Percentiles rank a stretch among this genome's conserved stretches.
phyloP scores from a whole-genome alignment of 2,888 invertebrate genomes.

The Volucella inflata region DNA sequence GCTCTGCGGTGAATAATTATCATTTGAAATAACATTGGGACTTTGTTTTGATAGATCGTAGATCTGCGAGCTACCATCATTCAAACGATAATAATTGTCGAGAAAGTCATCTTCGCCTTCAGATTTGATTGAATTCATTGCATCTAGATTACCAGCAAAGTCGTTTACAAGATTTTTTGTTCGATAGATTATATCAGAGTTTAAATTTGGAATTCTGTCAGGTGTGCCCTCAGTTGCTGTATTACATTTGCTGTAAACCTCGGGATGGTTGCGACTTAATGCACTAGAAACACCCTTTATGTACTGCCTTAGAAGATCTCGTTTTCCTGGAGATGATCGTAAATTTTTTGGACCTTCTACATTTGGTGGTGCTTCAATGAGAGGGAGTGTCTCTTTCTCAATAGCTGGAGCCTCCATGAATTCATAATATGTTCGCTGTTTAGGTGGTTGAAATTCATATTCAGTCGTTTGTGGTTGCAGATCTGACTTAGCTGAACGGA shows the following conservation, averaged over 20 bases:
- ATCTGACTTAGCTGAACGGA: slow-evolving; percentile 51
- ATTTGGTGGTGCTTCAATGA: slow-evolving; percentile 36
- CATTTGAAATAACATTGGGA: slow-evolving; percentile 20
- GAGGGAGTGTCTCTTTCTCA: slow-evolving; percentile 68
- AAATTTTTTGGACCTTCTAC: slow-evolving; percentile 9
- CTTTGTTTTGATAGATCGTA: slow-evolving; percentile 4
- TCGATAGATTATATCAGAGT: slow-evolving; percentile 16
- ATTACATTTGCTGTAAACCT: background rate
- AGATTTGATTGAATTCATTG: slow-evolving; percentile 41
- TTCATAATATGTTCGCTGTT: slow-evolving; percentile 71
- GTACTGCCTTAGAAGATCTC: slow-evolving; percentile 74
- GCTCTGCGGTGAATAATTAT: slow-evolving; percentile 61
- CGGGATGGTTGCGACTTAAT: slow-evolving; percentile 22
- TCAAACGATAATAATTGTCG: slow-evolving; percentile 75
- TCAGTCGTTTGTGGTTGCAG: slow-evolving; percentile 29
- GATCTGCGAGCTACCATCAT: slow-evolving; percentile 67
- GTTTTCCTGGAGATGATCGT: slow-evolving; percentile 36
- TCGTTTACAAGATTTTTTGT: slow-evolving; percentile 33
- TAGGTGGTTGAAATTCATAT: slow-evolving; percentile 41
- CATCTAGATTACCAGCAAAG: slow-evolving; percentile 48
- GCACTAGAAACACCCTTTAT: slow-evolving; percentile 76
- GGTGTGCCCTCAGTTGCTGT: slow-evolving; percentile 11
- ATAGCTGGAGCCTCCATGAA: slow-evolving; percentile 64
- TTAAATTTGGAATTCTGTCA: slow-evolving; percentile 30
- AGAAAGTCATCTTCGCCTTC: slow-evolving; percentile 60